Conservation (phyloP, 1,140 invertebrate species). For the Brachionus sp. region DNA sequence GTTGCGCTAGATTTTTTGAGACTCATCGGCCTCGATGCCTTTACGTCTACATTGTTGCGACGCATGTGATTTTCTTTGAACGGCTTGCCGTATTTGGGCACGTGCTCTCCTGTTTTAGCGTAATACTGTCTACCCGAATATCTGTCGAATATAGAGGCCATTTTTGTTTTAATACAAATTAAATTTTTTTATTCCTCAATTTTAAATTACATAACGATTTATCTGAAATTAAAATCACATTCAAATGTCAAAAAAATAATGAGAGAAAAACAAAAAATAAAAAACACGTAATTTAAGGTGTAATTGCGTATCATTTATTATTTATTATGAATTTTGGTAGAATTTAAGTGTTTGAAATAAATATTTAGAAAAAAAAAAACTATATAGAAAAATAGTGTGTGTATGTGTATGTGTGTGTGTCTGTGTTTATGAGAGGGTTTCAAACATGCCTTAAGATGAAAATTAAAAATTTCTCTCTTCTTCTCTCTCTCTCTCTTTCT, state of each 20-base stretch:
- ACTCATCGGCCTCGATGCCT: neutral
- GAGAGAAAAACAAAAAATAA: too few relatives aligned
- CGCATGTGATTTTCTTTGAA: neutral
- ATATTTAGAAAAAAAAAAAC: neutral
- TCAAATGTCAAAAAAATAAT: neutral
- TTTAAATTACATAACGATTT: neutral
- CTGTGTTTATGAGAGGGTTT: neutral
- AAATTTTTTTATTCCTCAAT: neutral
- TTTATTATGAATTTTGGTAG: neutral
- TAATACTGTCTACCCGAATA: neutral
- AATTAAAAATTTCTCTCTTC: neutral
- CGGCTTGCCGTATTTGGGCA: neutral
- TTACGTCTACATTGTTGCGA: neutral
- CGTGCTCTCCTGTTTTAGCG: neutral
- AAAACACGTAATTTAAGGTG: neutral
- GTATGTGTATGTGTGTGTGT: neutral
- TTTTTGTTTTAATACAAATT: neutral
- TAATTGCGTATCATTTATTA: neutral
- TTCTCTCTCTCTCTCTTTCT: neutral
- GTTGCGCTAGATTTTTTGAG: neutral
- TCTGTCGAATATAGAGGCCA: neutral
- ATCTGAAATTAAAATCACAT: neutral
- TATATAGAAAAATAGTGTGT: neutral
- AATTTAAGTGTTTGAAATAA: neutral
- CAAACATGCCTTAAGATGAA: neutral